Base-by-base conservation (phyloP, 2,113 vertebrate species). In the Etia nguti region DNA sequence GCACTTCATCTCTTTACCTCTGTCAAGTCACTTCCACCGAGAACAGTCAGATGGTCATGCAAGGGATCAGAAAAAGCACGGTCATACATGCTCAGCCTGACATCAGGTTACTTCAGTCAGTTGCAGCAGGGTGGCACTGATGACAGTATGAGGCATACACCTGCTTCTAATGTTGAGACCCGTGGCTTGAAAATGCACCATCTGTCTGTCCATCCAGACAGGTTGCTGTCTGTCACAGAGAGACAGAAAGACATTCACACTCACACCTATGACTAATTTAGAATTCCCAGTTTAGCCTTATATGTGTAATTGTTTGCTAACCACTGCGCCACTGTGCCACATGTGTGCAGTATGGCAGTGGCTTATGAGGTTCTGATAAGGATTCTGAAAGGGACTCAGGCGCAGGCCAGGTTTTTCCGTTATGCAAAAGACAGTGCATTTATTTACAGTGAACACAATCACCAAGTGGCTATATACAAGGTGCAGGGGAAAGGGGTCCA, bases 201-300 rank as follows among this genome's bases (percentile, higher is more conserved):
- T 13, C n/a, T 2, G 0, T 70, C 3, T 41, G 9, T 41, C 11
- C n/a, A 68, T 41, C n/a, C 62, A 41, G 36, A 22, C 1, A 15
- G 15, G 29, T 60, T 60, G 29, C 29, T 29, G 1, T 60, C 57
- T 60, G 16, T 60, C 57, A 60, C 36, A 70, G 11, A 24, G 11
- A 24, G 10, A 70, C 65, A 43, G n/a, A 43, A 22, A 41, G n/a
- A 41, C 36, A 70, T 68, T 24, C 11, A 15, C n/a, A 10, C n/a
- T 24, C 65, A 43, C n/a, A 70, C n/a, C n/a, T 24, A 24, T 41
- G 7, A 22, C n/a, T 24, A 24, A 16, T 70, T 70, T 43, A 24
- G n/a, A 70, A 43, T 16, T 10, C 4, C n/a, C 65, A 43, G 36
- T 70, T 70, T 70, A 41, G 12, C 62, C 16, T 22, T 36, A 70